phyloP scores from a whole-genome alignment of 2,113 vertebrate species.

The Alethe castanea region DNA sequence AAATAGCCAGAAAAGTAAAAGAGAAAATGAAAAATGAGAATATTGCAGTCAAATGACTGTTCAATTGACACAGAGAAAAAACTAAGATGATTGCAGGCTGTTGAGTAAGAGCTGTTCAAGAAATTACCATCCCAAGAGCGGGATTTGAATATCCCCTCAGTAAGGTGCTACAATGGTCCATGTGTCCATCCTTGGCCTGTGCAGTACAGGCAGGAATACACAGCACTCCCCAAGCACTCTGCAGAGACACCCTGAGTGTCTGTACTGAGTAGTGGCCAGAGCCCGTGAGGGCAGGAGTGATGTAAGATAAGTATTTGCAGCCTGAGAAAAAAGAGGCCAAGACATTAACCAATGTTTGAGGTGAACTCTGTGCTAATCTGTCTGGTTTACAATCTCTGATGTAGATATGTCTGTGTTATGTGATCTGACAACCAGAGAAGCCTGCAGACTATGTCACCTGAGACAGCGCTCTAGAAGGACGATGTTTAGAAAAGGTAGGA shows the following conservation, averaged over 20 bases:
- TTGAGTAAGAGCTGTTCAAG: not conserved
- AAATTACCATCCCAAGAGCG: not conserved
- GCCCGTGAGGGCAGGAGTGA: not conserved
- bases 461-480: not conserved
- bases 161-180: accelerated
- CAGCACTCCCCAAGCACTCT: accelerated
- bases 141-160: not conserved
- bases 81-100: not conserved
- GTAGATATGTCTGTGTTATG: accelerated
- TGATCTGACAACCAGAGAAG: not conserved
- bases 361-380: not conserved
- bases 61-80: not conserved
- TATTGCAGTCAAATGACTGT: not conserved
- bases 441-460: not conserved
- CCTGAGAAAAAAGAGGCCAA: not conserved
- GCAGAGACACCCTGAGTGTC: not conserved
- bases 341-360: not conserved
- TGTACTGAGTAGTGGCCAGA: not conserved
- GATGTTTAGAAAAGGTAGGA: not conserved
- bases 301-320: not conserved
- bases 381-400: not conserved
- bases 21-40: not conserved
- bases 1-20: not conserved
- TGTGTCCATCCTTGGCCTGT: not conserved
- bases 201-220: not conserved